Base-by-base conservation (phyloP, 2,888 invertebrate genomes). In the Chalcosyrphus nemorum region DNA sequence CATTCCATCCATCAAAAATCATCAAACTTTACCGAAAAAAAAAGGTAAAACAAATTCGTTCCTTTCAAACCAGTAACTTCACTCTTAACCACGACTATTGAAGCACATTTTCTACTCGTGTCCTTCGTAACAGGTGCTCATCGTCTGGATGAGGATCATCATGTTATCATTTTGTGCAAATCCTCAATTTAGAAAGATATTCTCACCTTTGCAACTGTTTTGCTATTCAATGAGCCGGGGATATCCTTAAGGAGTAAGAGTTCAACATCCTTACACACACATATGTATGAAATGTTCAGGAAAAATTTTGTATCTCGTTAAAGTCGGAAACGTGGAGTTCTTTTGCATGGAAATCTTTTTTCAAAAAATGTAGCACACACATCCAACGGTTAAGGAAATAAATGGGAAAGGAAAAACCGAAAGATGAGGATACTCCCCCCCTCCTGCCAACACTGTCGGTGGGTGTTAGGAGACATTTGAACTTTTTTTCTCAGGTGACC, bases 191-290 rank as follows among this genome's bases (percentile, higher is more conserved):
- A 70, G 47, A 81, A 52, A 63, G 76, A 81, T 81, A 76, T 81
- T 81, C 76, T 76, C 81, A 76, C 81, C 81, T 81, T 57, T 32
- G 81, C 76, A 63, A 72, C 81, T 81, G 68, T 63, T 81, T 81
- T 81, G 75, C 75, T 70, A 81, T 81, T 81, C 81, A 81, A 81
- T 81, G 76, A 81, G 70, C 63, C 76, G 15, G 29, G 65, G 45
- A 65, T 81, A 71, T 57, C 63, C 76, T 70, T 43, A 9, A 72
- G 65, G 38, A 59, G 32, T 32, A 9, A 32, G 50, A 59, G 81
- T 61, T 81, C 81, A 81, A 68, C 80, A 81, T 50, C 13, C n/a
- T n/a, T 0, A 1, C 24, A 24, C 7, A 29, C 29, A 27, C 6
- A 15, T 2, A 45, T 6, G n/a, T 19, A 19, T 2, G 57, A 56